These are phyloP conservation scores for Pheosia gnoma DNA, from an alignment of 2,888 invertebrate species.

Conservation along the genomic window DNA sequence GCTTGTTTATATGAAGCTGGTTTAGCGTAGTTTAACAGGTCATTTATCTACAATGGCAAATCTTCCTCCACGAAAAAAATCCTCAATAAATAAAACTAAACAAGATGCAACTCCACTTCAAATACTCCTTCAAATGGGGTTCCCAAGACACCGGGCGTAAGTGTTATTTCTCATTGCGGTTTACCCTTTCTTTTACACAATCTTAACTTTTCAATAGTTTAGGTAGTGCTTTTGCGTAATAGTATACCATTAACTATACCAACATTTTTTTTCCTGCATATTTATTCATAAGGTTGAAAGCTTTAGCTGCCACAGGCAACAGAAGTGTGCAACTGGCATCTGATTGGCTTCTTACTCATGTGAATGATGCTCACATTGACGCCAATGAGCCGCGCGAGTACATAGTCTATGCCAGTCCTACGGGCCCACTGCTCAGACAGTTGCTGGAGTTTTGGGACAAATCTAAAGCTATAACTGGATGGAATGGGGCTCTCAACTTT, in stretches of 20 bases:
- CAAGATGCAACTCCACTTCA: slow-evolving; percentile 91
- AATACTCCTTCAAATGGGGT: slow-evolving; percentile 94
- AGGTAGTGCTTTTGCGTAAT: too few relatives aligned
- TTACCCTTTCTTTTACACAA: not conserved
- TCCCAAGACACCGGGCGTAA: slow-evolving; percentile 94
- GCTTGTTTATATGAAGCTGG: slow-evolving; percentile 52
- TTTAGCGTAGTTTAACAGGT: slow-evolving; percentile 40
- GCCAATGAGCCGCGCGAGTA: slow-evolving; percentile 92
- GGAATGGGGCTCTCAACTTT: slow-evolving; percentile 96
- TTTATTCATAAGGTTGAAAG: slow-evolving; percentile 87
- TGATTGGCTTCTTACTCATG: slow-evolving; percentile 95
- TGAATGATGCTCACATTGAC: slow-evolving; percentile 92
- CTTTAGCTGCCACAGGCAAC: slow-evolving; percentile 95
- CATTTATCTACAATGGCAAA: slow-evolving; percentile 85
- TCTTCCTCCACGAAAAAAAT: slow-evolving; percentile 90
- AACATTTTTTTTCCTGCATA: not conserved
- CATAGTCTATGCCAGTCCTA: slow-evolving; percentile 94
- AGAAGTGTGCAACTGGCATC: slow-evolving; percentile 94
- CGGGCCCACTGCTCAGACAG: slow-evolving; percentile 88
- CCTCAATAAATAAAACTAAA: slow-evolving; percentile 88
- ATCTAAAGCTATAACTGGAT: slow-evolving; percentile 88
- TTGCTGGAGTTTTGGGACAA: slow-evolving; percentile 91
- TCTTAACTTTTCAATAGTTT: too few relatives aligned
- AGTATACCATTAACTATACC: too few relatives aligned
- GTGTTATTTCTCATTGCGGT: slow-evolving; percentile 56